Evolutionary conservation across 1,140 invertebrate genomes (phyloP), one percentile per base, ranked within the genome.

Genomic region (Cardiocondyla obscurior): DNA sequence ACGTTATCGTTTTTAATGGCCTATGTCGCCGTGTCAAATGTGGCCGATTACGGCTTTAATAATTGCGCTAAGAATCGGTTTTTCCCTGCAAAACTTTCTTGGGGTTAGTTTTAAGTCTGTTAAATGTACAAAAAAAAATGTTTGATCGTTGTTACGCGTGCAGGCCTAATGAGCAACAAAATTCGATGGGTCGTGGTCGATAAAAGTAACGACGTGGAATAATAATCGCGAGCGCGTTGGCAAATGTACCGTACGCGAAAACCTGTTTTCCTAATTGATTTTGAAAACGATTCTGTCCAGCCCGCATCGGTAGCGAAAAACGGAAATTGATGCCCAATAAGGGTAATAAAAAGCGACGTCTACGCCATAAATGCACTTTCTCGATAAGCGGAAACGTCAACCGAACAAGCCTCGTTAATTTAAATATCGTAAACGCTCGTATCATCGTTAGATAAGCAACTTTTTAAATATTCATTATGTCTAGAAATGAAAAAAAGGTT

Each of bases 281-380:
- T 67, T 39, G n/a, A 79, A 79, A 79, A 53, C 67, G 16, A 64
- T 62, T 64, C 25, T n/a, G 64, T 51, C 42, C 30, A 39, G 69
- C 33, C 60, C 60, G 74, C 62, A 79, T 79, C 44, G 14, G 62
- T 14, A 30, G 14, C 30, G 30, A 19, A 53, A 67, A 67, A 65
- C 10, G 60, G 25, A 49, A 30, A 74, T 60, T 60, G n/a, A 39
- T 49, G 33, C 22, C 1, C 57, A 36, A 19, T 64, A 36, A 25
- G 44, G 42, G 39, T 67, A 67, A 77, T 77, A 65, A 65, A 51
- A 42, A 53, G 6, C 44, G 16, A 6, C 12, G n/a, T 33, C 12
- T 64, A 16, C 10, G 28, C 25, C n/a, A 6, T 51, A 39, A 77
- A 55, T 55, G 36, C 25, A 6, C 62, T 33, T 33, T 42, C 62